These are phyloP conservation scores for Hydrotaea cyrtoneurina DNA, from an alignment of 2,888 invertebrate genomes.

Conservation along the genomic window DNA sequence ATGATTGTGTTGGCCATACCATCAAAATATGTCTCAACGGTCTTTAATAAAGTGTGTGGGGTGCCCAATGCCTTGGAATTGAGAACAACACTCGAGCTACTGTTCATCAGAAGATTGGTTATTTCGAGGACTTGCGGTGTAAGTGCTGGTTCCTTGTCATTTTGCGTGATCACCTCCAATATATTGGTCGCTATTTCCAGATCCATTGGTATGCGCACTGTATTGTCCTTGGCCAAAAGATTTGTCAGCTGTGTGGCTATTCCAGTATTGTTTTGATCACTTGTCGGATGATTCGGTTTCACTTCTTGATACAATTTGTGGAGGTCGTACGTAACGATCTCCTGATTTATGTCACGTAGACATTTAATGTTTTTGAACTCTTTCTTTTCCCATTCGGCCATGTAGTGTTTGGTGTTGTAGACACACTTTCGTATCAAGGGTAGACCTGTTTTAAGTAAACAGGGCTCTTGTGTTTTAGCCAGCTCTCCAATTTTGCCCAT, in stretches of 20 bases:
- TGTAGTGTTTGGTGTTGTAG: background rate
- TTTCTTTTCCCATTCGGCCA: conserved; percentile 48
- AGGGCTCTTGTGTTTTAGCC: conserved; percentile 38
- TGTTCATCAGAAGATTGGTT: conserved; percentile 40
- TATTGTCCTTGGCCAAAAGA: background rate
- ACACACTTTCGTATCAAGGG: conserved; percentile 36
- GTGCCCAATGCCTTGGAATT: conserved; percentile 27
- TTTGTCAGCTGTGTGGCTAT: conserved; percentile 18
- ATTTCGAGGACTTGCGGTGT: conserved; percentile 12
- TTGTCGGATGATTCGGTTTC: background rate
- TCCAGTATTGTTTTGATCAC: background rate
- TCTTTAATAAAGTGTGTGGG: conserved; percentile 10
- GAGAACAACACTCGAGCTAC: background rate
- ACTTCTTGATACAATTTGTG: conserved; percentile 27
- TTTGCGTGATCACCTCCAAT: conserved; percentile 30
- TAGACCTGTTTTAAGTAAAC: conserved; percentile 38
- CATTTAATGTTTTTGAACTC: conserved; percentile 39
- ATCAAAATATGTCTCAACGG: conserved; percentile 48
- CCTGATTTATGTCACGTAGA: conserved; percentile 32
- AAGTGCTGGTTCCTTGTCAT: conserved; percentile 13
- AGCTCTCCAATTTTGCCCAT: conserved; percentile 20
- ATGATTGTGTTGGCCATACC: conserved; percentile 19
- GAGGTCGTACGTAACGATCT: conserved; percentile 45
- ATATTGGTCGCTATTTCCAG: conserved; percentile 41
- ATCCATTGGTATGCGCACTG: background rate